phyloP scores from a whole-genome alignment of 2,888 invertebrate genomes.

The Camponotus fellah region DNA sequence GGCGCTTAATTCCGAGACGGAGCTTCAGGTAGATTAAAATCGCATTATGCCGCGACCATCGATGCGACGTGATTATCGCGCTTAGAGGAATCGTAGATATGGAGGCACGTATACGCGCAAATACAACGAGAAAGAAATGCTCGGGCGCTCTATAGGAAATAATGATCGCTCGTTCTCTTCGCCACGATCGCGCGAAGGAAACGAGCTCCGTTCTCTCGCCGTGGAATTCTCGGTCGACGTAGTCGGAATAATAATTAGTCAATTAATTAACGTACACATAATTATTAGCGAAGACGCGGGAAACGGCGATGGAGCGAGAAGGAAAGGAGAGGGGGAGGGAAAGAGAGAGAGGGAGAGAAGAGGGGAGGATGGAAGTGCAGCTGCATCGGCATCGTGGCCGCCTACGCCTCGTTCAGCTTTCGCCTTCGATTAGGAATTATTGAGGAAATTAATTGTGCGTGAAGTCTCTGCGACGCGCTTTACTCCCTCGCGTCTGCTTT shows the following conservation, averaged over 20 bases:
- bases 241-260: constrained; percentile 84
- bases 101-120: background rate
- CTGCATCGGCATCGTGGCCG: constrained; percentile 60
- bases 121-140: constrained; percentile 46
- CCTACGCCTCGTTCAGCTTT: constrained; percentile 71
- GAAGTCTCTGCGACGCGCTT: constrained; percentile 75
- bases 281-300: constrained; percentile 83
- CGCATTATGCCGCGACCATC: constrained; percentile 47
- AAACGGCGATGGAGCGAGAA: constrained; percentile 49
- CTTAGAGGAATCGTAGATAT: constrained; percentile 18
- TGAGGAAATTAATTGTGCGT: constrained; percentile 86
- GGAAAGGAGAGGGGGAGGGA: constrained; percentile 24
- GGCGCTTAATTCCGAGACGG: constrained; percentile 32
- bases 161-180: constrained; percentile 42
- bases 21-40: constrained; percentile 46
- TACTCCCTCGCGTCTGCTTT: constrained; percentile 18
- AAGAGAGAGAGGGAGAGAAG: background rate
- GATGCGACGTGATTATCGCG: constrained; percentile 46
- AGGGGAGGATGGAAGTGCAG: constrained; percentile 57
- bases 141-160: constrained; percentile 45
- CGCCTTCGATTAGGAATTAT: constrained; percentile 83
- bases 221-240: constrained; percentile 69
- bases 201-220: constrained; percentile 54
- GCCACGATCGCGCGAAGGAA: constrained; percentile 65
- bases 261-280: constrained; percentile 85